Evolutionary conservation across 2,113 vertebrate species (phyloP).

Genomic region (Ceyx margarethae): DNA sequence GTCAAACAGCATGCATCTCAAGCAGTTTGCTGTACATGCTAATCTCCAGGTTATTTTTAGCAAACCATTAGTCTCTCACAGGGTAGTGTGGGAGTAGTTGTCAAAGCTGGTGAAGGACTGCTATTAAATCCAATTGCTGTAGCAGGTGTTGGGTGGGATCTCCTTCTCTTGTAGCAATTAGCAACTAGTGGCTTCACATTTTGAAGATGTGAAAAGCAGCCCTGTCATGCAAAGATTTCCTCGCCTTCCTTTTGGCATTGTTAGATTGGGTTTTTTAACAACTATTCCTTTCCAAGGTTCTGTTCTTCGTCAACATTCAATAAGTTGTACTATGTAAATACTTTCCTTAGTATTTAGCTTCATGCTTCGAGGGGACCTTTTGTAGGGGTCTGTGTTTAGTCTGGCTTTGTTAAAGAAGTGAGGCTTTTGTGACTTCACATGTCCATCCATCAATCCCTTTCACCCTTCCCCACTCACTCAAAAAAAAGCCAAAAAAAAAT

Average conservation of each 20-base stretch:
- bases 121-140: slow-evolving; percentile 63
- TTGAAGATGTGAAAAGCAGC: slow-evolving; percentile 51
- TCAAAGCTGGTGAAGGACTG: slow-evolving; percentile 69
- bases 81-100: slow-evolving; percentile 75
- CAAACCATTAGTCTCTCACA: slow-evolving; percentile 75
- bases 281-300: background rate
- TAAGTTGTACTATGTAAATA: background rate
- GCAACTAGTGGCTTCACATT: slow-evolving; percentile 45
- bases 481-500: background rate
- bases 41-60: slow-evolving; percentile 78
- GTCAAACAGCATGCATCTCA: background rate
- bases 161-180: slow-evolving; percentile 40
- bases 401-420: background rate
- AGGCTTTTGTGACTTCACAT: background rate
- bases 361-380: background rate
- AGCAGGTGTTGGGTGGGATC: slow-evolving; percentile 67
- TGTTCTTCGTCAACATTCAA: background rate
- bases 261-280: background rate
- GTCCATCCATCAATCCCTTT: background rate
- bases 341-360: background rate
- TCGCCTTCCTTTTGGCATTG: background rate
- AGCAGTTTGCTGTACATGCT: background rate
- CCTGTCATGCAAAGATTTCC: background rate
- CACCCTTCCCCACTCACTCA: background rate
- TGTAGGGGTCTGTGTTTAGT: background rate